Evolutionary conservation across 1,140 invertebrate genomes (phyloP), one percentile per base, ranked within the genome.

Genomic region (Drosophila orosa): DNA sequence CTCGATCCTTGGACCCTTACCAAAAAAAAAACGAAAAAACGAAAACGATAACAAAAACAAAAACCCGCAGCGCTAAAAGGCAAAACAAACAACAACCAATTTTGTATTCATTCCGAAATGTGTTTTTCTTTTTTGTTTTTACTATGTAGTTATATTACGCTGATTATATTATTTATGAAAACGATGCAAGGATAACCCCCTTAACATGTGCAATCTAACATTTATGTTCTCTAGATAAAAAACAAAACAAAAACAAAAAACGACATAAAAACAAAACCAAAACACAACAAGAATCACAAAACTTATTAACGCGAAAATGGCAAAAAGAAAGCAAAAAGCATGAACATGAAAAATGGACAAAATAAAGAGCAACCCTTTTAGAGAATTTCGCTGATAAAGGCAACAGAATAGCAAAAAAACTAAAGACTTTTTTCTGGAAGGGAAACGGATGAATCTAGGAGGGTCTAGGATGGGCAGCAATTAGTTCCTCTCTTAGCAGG

Each of bases 301-400:
- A 84, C 58, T 84, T 85, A 85, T 77, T 69, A 73, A 57, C 44
- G 48, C 68, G 67, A 72, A 66, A 80, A 78, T 66, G 80, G 79
- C 74, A 82, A 83, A 50, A 50, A 31, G 27, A 50, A 50, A 59
- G 42, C 35, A 63, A 71, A 79, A 79, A 72, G 47, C 50, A 84
- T 78, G 74, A 72, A 65, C 19, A 55, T 55, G 58, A 57, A 73
- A 73, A 76, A 76, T 65, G 69, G 69, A 74, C 35, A 67, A 87
- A 87, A 87, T 89, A 89, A 87, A 87, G 80, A 79, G 81, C 47
- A 85, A 83, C 62, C 83, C 83, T 89, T 89, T 89, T 89, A 89
- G 84, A 89, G 80, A 89, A 89, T 89, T 89, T 89, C 84, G 84
- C 84, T 89, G 84, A 89, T 89, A 89, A 90, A 78, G 69, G 80